Evolutionary conservation across 2,113 vertebrate species (phyloP), one percentile per base, ranked within the genome.

Genomic region (Suricata suricatta): DNA sequence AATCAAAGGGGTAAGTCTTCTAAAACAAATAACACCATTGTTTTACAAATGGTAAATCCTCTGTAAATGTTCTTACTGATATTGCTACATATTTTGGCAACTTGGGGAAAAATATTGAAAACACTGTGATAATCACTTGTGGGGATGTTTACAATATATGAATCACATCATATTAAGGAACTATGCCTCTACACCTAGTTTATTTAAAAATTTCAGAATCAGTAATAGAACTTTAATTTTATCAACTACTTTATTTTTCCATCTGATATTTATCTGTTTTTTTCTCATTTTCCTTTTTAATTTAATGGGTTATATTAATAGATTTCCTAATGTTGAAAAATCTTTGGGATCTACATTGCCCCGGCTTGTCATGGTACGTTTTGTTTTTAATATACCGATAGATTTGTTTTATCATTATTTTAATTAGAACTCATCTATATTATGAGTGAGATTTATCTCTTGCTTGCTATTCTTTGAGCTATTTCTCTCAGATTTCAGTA

Each of bases 341-440:
- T 82, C 9, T 15, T 81, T 95, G 4, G 38, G 5, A 86, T 82
- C 57, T 71, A 11, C 19, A 38, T n/a, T 79, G 93, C 29, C 47
- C 38, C 76, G 31, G 27, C 60, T 85, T 27, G 3, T 93, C 41
- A 81, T 54, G 38, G n/a, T 92, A 71, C 76, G 8, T 57, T 96
- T 97, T 74, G 15, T 33, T 82, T 57, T 96, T 85, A 95, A 50
- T 72, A 68, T 82, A 66, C 33, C n/a, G 47, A 85, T 79, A 89
- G 60, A 92, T 94, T 93, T 86, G 14, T 85, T 89, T 92, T 82
- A 80, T 88, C 31, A 47, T 86, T 54, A 82, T 93, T 91, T 96
- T 85, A 96, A 88, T 95, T 98, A 79, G 60, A 9, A 82, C 13
- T 91, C 60, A 68, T 77, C 35, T 94, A 47, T 79, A 69, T 77